Evolutionary conservation across 2,888 invertebrate genomes (phyloP).

Genomic region (Oligia strigilis): DNA sequence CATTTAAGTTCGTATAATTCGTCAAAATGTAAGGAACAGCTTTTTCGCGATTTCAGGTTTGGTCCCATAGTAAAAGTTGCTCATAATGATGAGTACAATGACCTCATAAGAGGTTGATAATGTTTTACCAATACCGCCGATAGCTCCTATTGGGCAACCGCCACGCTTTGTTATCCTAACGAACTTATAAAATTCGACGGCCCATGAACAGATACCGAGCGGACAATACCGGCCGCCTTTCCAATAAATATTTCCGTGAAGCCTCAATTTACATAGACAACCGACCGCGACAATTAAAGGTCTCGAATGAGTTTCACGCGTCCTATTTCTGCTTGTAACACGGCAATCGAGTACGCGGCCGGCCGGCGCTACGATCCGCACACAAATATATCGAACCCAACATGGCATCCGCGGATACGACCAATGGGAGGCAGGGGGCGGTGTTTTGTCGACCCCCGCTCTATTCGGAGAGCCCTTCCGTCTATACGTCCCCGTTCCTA

Average conservation of each 20-base stretch:
- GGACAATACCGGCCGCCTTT: slow-evolving; percentile 77
- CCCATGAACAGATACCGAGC: slow-evolving; percentile 74
- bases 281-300: slow-evolving; percentile 69
- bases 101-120: no score
- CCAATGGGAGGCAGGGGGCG: slow-evolving; percentile 77
- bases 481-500: no score
- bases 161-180: slow-evolving; percentile 88
- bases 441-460: no score
- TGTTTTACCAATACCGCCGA: slow-evolving; percentile 58
- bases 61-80: no score
- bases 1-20: no score
- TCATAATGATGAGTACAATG: no score
- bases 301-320: slow-evolving; percentile 75
- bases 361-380: slow-evolving; percentile 76
- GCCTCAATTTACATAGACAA: slow-evolving; percentile 68
- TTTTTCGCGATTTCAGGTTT: no score
- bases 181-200: slow-evolving; percentile 84
- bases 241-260: slow-evolving; percentile 71
- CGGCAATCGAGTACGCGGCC: slow-evolving; percentile 76
- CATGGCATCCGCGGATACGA: slow-evolving; percentile 84
- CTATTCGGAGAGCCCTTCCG: no score
- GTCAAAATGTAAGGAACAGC: no score
- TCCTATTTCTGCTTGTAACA: slow-evolving; percentile 74
- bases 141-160: slow-evolving; percentile 88
- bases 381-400: slow-evolving; percentile 87